phyloP scores from a whole-genome alignment of 2,113 vertebrate species.

The Piaya cayana region DNA sequence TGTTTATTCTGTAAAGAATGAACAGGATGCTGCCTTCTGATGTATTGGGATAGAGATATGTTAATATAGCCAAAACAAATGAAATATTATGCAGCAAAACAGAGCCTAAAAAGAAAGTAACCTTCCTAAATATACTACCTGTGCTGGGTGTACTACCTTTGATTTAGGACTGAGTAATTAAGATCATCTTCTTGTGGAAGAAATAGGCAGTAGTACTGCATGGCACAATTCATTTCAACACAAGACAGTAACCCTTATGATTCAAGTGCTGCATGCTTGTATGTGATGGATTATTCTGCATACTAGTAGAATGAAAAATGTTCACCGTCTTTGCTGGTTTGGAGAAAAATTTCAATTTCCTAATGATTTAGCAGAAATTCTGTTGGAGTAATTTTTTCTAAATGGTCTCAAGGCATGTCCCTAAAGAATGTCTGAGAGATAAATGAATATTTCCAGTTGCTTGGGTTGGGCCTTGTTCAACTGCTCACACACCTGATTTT shows the following conservation, averaged over 20 bases:
- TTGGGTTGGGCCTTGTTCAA: neutral
- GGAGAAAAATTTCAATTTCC: neutral
- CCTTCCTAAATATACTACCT: neutral
- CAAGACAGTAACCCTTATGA: conserved; percentile 33
- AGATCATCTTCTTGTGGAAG: neutral
- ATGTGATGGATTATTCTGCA: neutral
- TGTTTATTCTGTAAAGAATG: neutral
- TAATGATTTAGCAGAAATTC: neutral
- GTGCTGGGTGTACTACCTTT: neutral
- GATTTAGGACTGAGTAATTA: neutral
- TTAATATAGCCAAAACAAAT: neutral
- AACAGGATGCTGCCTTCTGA: neutral
- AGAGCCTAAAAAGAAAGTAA: neutral
- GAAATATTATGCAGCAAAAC: neutral
- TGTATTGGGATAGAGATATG: neutral
- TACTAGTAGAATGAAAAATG: neutral
- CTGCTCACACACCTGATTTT: neutral
- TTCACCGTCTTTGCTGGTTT: neutral
- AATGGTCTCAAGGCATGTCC: neutral
- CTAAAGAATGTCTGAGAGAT: neutral
- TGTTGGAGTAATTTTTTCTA: neutral
- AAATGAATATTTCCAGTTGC: neutral
- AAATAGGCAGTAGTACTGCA: neutral
- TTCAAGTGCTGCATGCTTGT: neutral
- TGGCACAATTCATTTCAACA: conserved; percentile 26